These are phyloP conservation scores for Alaudala cheleensis DNA, from an alignment of 2,113 vertebrate species.

Conservation along the genomic window DNA sequence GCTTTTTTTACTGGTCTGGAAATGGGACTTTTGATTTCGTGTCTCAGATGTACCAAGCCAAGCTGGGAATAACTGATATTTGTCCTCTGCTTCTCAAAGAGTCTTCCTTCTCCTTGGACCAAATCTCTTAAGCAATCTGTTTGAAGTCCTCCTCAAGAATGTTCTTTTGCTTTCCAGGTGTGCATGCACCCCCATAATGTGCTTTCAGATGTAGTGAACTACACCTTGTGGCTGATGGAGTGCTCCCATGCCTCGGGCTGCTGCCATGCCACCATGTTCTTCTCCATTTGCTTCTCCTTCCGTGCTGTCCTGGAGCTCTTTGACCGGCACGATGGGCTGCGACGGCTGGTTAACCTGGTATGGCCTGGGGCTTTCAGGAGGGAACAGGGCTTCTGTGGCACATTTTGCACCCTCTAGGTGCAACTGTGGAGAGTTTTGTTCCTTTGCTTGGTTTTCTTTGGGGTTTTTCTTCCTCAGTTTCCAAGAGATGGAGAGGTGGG, in stretches of 20 bases:
- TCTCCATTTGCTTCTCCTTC: slow-evolving; percentile 98
- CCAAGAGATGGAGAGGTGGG: neutral
- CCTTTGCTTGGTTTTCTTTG: neutral
- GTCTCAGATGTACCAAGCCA: neutral
- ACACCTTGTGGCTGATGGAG: slow-evolving; percentile 97
- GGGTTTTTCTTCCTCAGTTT: neutral
- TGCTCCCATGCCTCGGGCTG: slow-evolving; percentile 98
- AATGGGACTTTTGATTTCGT: neutral
- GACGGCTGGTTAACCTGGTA: slow-evolving; percentile 95
- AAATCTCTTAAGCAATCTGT: neutral
- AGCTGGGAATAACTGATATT: neutral
- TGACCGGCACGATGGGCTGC: slow-evolving; percentile 94
- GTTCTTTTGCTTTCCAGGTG: slow-evolving; percentile 79
- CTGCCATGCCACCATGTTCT: slow-evolving; percentile 99
- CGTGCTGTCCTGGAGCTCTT: slow-evolving; percentile 96
- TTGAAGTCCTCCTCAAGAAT: neutral
- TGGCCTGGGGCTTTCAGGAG: neutral
- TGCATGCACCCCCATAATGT: slow-evolving; percentile 95
- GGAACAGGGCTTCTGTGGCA: neutral
- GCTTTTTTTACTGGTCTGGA: neutral
- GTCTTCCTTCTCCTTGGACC: neutral
- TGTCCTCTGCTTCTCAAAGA: neutral
- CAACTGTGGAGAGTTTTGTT: neutral
- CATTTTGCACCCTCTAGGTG: neutral
- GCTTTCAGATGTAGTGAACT: slow-evolving; percentile 93